Conservation (phyloP, 2,797 vertebrate species). For the Holocentrus rufus region DNA sequence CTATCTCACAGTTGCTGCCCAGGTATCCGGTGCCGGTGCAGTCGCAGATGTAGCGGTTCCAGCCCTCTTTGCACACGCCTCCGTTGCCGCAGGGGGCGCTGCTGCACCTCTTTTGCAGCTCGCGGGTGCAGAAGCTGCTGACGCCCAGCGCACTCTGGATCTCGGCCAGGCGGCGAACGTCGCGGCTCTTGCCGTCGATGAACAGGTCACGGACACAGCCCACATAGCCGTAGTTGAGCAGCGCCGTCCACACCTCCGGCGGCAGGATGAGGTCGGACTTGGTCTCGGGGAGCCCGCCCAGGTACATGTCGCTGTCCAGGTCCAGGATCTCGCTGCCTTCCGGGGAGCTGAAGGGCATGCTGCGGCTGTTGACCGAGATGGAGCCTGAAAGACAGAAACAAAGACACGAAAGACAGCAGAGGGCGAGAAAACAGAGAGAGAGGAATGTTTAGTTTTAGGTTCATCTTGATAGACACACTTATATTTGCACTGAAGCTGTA, state of each 20-base stretch:
- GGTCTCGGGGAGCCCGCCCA: slow-evolving; percentile 89
- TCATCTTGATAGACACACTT: no score
- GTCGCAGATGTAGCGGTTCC: slow-evolving; percentile 96
- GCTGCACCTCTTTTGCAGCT: slow-evolving; percentile 89
- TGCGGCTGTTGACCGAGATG: slow-evolving; percentile 94
- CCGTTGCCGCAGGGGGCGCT: slow-evolving; percentile 87
- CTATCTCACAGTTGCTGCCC: slow-evolving; percentile 90
- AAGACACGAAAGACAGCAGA: not conserved
- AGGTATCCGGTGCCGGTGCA: slow-evolving; percentile 91
- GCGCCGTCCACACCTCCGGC: slow-evolving; percentile 92
- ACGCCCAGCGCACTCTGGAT: slow-evolving; percentile 86
- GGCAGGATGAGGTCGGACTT: slow-evolving; percentile 86
- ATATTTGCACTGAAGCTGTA: no score
- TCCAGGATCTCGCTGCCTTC: slow-evolving; percentile 94
- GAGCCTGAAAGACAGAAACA: slow-evolving; percentile 75
- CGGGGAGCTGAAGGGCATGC: slow-evolving; percentile 90
- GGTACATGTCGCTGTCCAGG: slow-evolving; percentile 91
- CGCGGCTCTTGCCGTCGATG: slow-evolving; percentile 92
- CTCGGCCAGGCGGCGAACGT: slow-evolving; percentile 88
- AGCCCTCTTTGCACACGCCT: slow-evolving; percentile 91
- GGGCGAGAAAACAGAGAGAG: not conserved
- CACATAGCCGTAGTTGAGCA: slow-evolving; percentile 91
- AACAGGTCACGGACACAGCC: slow-evolving; percentile 94
- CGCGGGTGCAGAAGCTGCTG: slow-evolving; percentile 89
- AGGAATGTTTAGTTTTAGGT: no score